Conservation (phyloP, 2,888 invertebrate species). For the Carterocephalus palaemon region DNA sequence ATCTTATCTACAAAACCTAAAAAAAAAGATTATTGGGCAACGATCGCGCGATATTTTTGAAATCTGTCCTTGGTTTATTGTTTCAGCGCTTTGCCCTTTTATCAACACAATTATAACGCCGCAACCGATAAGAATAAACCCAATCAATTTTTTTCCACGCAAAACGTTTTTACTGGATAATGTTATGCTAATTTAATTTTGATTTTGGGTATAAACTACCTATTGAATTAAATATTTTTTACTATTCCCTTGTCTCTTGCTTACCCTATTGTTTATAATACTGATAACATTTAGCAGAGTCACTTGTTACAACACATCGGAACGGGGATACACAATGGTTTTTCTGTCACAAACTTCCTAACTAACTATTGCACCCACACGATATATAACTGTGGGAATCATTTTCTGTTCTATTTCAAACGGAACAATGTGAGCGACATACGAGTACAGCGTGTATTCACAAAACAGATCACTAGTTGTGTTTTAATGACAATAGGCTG, state of each 20-base stretch:
- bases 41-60: not conserved
- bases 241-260: not conserved
- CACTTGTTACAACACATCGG: conserved; percentile 1
- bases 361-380: no score
- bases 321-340: conserved; percentile 4
- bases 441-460: not conserved
- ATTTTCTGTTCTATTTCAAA: not conserved
- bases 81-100: conserved; percentile 3
- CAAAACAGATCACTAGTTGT: not conserved
- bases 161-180: no score
- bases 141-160: not conserved
- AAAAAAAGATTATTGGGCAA: no score
- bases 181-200: no score
- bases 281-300: conserved; percentile 1
- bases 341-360: not conserved
- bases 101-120: not conserved
- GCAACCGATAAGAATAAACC: conserved; percentile 9
- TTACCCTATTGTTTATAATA: conserved; percentile 1
- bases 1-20: no score
- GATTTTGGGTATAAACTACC: no score
- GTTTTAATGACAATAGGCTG: not conserved
- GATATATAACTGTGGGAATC: not conserved
- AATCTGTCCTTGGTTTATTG: conserved; percentile 6
- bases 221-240: no score
- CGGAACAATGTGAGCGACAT: not conserved